Base-by-base conservation (phyloP, 2,797 vertebrate genomes). In the Alca torda region DNA sequence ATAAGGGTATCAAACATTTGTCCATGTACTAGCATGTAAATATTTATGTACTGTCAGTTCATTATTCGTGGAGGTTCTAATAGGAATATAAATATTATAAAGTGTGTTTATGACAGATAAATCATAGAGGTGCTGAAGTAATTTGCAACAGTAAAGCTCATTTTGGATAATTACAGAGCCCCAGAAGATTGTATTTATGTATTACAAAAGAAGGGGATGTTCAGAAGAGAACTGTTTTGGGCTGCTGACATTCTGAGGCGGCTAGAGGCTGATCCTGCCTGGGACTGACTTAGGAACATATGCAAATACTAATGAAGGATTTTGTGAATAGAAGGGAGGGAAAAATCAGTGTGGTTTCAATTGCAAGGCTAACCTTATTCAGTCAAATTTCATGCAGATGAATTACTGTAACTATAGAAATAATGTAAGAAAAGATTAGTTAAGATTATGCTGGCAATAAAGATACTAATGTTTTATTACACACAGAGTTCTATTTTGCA, bases 101-200 rank as follows among this genome's bases (percentile, higher is more conserved):
- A 98, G 93, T 85, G 63, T 97, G 97, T 97, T 98, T 97, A 97
- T 72, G 88, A 95, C 92, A 97, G 97, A 98, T 97, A 98, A 98
- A 98, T 98, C 97, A 97, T 96, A 97, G 94, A 89, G 85, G 84
- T 97, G 65, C 86, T 95, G 95, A 96, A 98, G 94, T 95, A 97
- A 98, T 98, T 97, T 98, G 95, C 95, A 98, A 88, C 33, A 96
- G 86, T 97, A 97, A 96, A 96, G 93, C 97, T 97, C 97, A 97
- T 97, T 97, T 97, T 97, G 95, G 97, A 95, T 98, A 98, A 98
- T 98, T 98, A 97, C 82, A 96, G 96, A 94, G 97, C 76, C 97
- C 97, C 95, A 97, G 97, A 98, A 98, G 97, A 97, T 96, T 96
- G 89, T 79, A 92, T 97, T 97, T 96, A 76, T 97, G 87, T 96